Evolutionary conservation across 2,113 vertebrate species (phyloP).

Genomic region (Lamprologus callipterus): DNA sequence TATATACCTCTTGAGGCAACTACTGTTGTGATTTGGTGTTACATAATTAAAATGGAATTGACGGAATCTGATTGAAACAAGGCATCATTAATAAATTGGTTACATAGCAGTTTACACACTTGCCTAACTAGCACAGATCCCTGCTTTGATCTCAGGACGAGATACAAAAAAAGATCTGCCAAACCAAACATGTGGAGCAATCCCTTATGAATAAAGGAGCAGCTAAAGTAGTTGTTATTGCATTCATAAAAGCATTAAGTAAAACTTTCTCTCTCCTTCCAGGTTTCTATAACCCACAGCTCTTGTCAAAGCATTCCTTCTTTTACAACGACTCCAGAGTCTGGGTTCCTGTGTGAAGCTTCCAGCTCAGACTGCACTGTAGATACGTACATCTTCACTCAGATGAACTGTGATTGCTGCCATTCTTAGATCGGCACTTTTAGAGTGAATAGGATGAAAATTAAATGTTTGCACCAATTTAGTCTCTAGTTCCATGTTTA

Average conservation of each 20-base stretch:
- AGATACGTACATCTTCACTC: background rate
- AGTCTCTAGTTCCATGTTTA: background rate
- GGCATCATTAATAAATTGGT: background rate
- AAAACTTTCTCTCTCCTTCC: background rate
- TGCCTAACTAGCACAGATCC: background rate
- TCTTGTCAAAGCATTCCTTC: constrained; percentile 65
- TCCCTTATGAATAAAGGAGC: background rate
- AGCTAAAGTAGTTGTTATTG: background rate
- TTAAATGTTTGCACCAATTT: background rate
- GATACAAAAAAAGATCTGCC: background rate
- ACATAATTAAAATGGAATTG: background rate
- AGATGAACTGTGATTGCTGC: background rate
- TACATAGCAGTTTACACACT: rapidly evolving
- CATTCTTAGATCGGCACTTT: background rate
- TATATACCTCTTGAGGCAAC: rapidly evolving
- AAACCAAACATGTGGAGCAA: background rate
- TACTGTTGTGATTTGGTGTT: background rate
- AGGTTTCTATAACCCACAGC: constrained; percentile 67
- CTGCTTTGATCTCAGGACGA: background rate
- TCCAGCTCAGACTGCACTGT: background rate
- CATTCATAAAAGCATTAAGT: background rate
- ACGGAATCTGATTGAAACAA: rapidly evolving
- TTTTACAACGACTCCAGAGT: constrained; percentile 62
- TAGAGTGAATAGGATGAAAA: background rate
- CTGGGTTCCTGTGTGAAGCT: constrained; percentile 60